phyloP scores from a whole-genome alignment of 2,113 vertebrate genomes.

The Steatornis caripensis region DNA sequence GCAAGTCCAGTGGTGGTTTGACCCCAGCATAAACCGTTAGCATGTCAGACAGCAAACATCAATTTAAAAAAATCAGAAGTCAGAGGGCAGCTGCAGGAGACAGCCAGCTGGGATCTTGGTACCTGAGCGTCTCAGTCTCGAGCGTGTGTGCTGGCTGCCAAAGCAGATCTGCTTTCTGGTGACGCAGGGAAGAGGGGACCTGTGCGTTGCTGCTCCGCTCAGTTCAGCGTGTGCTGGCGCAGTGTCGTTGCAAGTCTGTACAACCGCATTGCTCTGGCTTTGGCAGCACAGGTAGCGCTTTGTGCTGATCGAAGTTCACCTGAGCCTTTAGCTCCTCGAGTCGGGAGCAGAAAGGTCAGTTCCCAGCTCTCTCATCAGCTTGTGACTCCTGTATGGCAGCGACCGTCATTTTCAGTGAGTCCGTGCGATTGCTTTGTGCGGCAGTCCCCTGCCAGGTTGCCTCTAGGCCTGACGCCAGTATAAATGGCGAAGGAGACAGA shows the following conservation, averaged over 20 bases:
- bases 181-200: not conserved
- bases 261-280: not conserved
- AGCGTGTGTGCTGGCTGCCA: not conserved
- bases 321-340: not conserved
- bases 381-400: not conserved
- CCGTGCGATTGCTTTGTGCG: not conserved
- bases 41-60: not conserved
- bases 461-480: not conserved
- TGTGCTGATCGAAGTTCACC: not conserved
- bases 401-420: fast-evolving
- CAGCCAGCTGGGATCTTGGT: not conserved
- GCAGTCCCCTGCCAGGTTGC: not conserved
- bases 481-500: not conserved
- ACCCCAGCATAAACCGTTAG: not conserved
- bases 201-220: not conserved
- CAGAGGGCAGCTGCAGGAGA: not conserved
- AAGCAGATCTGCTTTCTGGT: not conserved
- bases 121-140: not conserved
- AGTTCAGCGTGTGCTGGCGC: not conserved
- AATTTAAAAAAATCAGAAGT: not conserved
- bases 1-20: not conserved
- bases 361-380: not conserved
- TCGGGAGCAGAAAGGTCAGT: not conserved
- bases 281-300: not conserved
- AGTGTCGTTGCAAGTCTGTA: not conserved